Evolutionary conservation across 2,797 vertebrate species (phyloP), one percentile per base, ranked within the genome.

Genomic region (Dendrocincla fuliginosa): DNA sequence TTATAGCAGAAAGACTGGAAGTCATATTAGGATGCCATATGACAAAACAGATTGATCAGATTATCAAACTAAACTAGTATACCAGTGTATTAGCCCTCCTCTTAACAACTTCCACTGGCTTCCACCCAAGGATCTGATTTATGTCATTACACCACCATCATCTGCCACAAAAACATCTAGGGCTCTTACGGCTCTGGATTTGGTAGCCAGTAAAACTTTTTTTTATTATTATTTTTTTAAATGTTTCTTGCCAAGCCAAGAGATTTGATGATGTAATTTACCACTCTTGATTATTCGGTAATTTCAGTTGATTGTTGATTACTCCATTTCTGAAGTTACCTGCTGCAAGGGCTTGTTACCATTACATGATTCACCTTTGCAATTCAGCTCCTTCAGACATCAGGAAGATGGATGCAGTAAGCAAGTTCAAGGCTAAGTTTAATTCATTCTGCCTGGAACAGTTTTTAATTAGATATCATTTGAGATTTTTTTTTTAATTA

Each of bases 391-490:
- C 56, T 92, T 94, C 84, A 82, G 52, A 89, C 93, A 87, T 91
- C 47, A 86, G 90, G 88, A 97, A 97, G 94, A 97, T 64, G 82
- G 83, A 97, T 92, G 94, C 89, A 78, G 33, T 89, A 96, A 96
- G 90, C 82, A 95, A 81, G 32, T 97, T 97, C 90, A 96, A 96
- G 90, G 95, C 89, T 93, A 96, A 87, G 83, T 97, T 98, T 97
- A 97, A 97, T 97, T 96, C 91, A 96, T 97, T 97, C 96, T 97
- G 95, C 96, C 94, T 95, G 93, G 94, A 98, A 98, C 97, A 65
- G 77, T 97, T 97, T 98, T 98, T 97, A 98, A 98, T 98, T 98
- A 97, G 88, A 94, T 97, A 96, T 94, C 94, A 97, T 97, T 97
- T 96, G 94, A 96, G 97, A 94, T 94, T 93, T 94, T 84, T 95